These are phyloP conservation scores for Aptenodytes patagonicus DNA, from an alignment of 2,113 vertebrate genomes.

Conservation along the genomic window DNA sequence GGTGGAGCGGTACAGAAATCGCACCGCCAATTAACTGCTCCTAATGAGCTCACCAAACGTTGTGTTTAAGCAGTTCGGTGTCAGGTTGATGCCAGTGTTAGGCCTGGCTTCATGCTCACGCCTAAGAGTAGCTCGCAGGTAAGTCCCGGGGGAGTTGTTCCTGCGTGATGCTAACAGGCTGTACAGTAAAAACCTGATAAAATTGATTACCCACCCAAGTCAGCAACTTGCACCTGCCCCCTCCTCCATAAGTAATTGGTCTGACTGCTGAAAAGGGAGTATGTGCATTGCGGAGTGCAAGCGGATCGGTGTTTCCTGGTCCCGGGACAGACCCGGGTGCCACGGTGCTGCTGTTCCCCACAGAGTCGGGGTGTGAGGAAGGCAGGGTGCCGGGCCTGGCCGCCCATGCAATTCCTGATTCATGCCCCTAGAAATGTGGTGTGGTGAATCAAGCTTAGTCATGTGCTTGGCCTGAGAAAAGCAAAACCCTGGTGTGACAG, in stretches of 20 bases:
- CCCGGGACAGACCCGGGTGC: accelerated
- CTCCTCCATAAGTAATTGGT: accelerated
- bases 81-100: accelerated
- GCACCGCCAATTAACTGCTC: accelerated
- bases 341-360: neutral
- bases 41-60: neutral
- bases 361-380: neutral
- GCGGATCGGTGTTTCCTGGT: accelerated
- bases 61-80: too few relatives aligned
- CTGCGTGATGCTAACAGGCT: neutral
- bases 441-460: accelerated
- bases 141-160: accelerated
- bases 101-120: accelerated
- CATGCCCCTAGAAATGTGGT: accelerated
- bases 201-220: accelerated
- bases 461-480: accelerated
- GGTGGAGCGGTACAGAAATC: accelerated
- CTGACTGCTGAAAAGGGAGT: neutral
- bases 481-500: neutral
- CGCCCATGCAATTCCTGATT: accelerated
- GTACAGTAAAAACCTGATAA: accelerated
- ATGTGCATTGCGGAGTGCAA: neutral
- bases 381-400: neutral
- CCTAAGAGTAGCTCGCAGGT: too few relatives aligned
- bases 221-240: too few relatives aligned